Conservation (phyloP, 2,888 invertebrate genomes). For the Pecten maximus region DNA sequence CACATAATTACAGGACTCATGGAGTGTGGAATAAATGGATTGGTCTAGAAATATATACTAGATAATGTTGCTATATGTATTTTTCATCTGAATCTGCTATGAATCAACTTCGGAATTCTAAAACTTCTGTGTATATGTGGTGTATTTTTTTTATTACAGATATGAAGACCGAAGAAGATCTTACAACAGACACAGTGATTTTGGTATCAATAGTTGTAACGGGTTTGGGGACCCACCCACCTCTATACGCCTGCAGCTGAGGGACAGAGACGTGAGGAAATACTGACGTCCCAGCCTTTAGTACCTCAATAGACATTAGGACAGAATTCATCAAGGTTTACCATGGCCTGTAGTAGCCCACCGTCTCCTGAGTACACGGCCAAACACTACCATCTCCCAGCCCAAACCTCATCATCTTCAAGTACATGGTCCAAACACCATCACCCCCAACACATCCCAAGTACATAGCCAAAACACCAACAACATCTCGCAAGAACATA, state of each 20-base stretch:
- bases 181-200: slow-evolving; percentile 59
- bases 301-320: background rate
- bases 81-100: background rate
- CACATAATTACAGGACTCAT: too few species aligned
- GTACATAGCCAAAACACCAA: too few species aligned
- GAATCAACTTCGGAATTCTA: background rate
- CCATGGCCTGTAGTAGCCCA: background rate
- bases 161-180: slow-evolving; percentile 52
- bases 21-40: too few species aligned
- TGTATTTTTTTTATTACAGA: slow-evolving; percentile 46
- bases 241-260: slow-evolving; percentile 66
- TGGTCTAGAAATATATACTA: too few species aligned
- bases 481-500: too few species aligned
- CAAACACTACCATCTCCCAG: too few species aligned
- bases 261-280: slow-evolving; percentile 63
- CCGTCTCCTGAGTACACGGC: too few species aligned
- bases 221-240: slow-evolving; percentile 66
- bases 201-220: slow-evolving; percentile 65
- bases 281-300: slow-evolving; percentile 49
- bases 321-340: background rate
- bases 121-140: too few species aligned
- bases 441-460: too few species aligned
- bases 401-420: too few species aligned
- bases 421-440: too few species aligned
- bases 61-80: too few species aligned